Evolutionary conservation across 2,113 vertebrate genomes (phyloP).

Genomic region (Amblyornis subalaris): DNA sequence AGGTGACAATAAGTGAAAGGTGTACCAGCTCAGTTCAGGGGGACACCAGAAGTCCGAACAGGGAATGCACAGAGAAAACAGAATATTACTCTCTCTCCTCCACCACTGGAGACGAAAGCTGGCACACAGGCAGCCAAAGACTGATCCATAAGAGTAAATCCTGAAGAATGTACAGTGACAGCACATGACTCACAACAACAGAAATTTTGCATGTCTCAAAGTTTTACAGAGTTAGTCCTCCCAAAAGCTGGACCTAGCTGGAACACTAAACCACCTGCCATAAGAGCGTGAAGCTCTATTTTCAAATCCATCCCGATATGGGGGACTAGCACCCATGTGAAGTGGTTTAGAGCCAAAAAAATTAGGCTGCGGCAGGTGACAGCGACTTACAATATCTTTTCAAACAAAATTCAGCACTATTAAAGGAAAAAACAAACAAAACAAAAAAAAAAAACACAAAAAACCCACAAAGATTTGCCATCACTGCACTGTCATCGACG

Average conservation of each 20-base stretch:
- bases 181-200: background rate
- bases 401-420: background rate
- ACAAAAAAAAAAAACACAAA: too few relatives aligned
- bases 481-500: rapidly evolving
- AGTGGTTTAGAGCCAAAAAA: background rate
- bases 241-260: background rate
- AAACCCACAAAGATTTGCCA: background rate
- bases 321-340: background rate
- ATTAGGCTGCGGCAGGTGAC: rapidly evolving
- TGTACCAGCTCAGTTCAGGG: background rate
- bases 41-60: background rate
- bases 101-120: background rate
- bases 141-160: background rate
- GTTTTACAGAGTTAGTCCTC: background rate
- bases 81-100: background rate
- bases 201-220: background rate
- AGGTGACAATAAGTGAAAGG: background rate
- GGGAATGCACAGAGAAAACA: background rate
- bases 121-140: background rate
- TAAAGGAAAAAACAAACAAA: background rate
- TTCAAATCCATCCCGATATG: background rate
- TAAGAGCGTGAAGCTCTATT: background rate
- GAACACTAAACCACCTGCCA: background rate
- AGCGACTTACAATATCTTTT: background rate
- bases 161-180: background rate